A percentile compares a stretch with the other conserved stretches of the same genome.
phyloP scores from a whole-genome alignment of 2,113 vertebrate genomes.

The Uria aalge region DNA sequence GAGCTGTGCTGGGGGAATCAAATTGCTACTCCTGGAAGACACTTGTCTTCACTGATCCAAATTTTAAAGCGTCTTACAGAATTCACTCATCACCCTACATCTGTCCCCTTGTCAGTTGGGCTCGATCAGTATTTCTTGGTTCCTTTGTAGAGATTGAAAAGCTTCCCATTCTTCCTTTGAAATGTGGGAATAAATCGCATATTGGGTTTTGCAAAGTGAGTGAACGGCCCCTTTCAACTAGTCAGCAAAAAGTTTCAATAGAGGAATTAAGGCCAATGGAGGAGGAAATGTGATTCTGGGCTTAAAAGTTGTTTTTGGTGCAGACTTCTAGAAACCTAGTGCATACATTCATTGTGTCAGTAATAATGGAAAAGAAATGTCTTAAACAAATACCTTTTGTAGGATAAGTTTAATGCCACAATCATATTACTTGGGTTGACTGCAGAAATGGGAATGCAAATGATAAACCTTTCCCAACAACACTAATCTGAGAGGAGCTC shows the following conservation, averaged over 20 bases:
- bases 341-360: conserved; percentile 28
- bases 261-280: conserved; percentile 56
- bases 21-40: background rate
- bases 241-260: conserved; percentile 47
- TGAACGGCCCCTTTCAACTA: conserved; percentile 56
- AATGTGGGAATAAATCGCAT: conserved; percentile 58
- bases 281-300: conserved; percentile 50
- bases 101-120: conserved; percentile 42
- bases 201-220: conserved; percentile 65
- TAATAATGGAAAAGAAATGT: conserved; percentile 60
- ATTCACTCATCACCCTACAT: conserved; percentile 42
- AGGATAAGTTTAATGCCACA: conserved; percentile 57
- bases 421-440: conserved; percentile 45
- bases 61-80: conserved; percentile 18
- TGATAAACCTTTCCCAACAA: conserved; percentile 54
- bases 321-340: conserved; percentile 56
- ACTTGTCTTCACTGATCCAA: conserved; percentile 4
- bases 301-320: conserved; percentile 61
- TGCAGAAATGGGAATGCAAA: conserved; percentile 44
- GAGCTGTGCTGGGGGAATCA: background rate
- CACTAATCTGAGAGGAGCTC: conserved; percentile 40
- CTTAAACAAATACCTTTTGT: conserved; percentile 60
- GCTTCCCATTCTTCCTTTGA: conserved; percentile 66
- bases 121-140: conserved; percentile 42
- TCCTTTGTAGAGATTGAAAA: conserved; percentile 64